A percentile compares a stretch with the other conserved stretches of the same genome.
Conservation (phyloP, 2,888 invertebrate genomes). For the Trilocha varians region DNA sequence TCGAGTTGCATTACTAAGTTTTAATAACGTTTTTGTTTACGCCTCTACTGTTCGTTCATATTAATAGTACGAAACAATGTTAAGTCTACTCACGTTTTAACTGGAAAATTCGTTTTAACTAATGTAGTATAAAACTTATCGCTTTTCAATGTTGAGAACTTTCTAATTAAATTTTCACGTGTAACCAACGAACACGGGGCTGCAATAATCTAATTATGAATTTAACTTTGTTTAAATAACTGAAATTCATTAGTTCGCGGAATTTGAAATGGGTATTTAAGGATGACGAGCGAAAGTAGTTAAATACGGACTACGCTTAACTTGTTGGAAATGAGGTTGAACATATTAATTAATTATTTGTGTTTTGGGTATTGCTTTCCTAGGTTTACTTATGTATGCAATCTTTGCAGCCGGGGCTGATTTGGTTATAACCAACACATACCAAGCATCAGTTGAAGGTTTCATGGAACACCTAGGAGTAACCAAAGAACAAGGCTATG, state of each 20-base stretch:
- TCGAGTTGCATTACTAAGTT: constrained; percentile 54
- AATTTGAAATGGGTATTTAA: too few species aligned
- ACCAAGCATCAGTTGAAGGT: constrained; percentile 87
- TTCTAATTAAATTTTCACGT: neutral
- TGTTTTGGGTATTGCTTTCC: too few species aligned
- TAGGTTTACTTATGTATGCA: too few species aligned
- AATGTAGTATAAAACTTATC: neutral
- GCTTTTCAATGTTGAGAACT: neutral
- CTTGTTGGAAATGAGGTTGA: too few species aligned
- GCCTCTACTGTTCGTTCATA: constrained; percentile 49
- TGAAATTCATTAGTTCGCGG: too few species aligned
- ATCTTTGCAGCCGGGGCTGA: constrained; percentile 87
- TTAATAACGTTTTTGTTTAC: constrained; percentile 65
- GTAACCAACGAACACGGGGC: neutral
- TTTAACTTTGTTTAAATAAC: too few species aligned
- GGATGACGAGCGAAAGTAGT: too few species aligned
- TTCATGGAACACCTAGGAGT: constrained; percentile 83
- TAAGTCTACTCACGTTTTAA: constrained; percentile 43
- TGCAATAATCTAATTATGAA: too few species aligned
- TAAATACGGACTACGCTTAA: too few species aligned
- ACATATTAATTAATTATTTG: too few species aligned
- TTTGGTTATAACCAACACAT: constrained; percentile 89
- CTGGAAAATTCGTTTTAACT: neutral
- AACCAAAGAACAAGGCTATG: constrained; percentile 76
- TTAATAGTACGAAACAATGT: constrained; percentile 37